Conservation (phyloP, 2,797 vertebrate species). For the Sebastes glaucus region DNA sequence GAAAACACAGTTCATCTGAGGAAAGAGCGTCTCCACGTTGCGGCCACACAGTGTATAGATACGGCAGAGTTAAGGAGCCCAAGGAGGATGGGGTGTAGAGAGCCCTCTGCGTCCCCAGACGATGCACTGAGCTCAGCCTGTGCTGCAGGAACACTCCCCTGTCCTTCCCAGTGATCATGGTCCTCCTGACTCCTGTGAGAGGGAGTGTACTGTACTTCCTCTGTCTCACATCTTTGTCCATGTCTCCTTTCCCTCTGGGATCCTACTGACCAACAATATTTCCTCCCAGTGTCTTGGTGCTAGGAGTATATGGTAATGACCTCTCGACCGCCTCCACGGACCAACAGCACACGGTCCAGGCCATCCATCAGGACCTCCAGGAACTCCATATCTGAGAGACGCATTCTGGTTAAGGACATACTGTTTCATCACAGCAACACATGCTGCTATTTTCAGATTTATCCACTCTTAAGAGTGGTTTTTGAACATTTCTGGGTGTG, state of each 20-base stretch:
- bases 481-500: background rate
- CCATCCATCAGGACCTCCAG: constrained; percentile 95
- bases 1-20: background rate
- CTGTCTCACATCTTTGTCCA: background rate
- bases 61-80: background rate
- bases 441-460: background rate
- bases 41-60: background rate
- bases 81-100: background rate
- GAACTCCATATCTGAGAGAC: constrained; percentile 93
- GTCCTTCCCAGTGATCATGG: background rate
- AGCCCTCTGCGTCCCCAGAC: background rate
- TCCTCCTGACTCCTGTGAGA: background rate
- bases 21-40: background rate
- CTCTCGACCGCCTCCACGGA: constrained; percentile 94
- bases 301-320: constrained; percentile 98
- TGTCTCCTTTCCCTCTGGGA: background rate
- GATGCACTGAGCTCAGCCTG: background rate
- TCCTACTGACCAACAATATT: background rate
- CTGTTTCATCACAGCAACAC: background rate
- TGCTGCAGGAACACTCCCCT: background rate
- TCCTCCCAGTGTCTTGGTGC: background rate
- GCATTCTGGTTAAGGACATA: constrained; percentile 77
- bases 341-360: constrained; percentile 89
- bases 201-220: background rate
- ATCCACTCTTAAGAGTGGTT: background rate